A percentile compares a stretch with the other conserved stretches of the same genome.
These are phyloP conservation scores for Pseudomugil gertrudae DNA, from an alignment of 2,797 vertebrate genomes.

Conservation along the genomic window DNA sequence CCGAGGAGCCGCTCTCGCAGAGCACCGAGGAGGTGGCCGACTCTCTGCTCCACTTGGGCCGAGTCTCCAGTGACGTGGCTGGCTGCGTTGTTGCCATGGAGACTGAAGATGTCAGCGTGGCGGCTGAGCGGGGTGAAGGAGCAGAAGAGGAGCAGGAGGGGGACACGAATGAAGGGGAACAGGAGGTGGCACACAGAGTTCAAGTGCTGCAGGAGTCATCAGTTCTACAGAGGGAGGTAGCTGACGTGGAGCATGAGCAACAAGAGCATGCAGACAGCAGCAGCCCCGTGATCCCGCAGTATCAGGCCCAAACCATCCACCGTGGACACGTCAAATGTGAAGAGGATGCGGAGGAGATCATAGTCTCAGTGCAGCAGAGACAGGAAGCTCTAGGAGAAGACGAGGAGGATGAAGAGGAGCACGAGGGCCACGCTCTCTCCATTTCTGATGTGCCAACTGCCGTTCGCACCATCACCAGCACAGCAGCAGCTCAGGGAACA, in stretches of 20 bases:
- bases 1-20: conserved; percentile 45
- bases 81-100: conserved; percentile 58
- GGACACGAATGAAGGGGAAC: conserved; percentile 54
- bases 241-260: conserved; percentile 49
- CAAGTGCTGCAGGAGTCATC: conserved; percentile 68
- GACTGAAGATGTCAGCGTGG: conserved; percentile 59
- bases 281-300: conserved; percentile 49
- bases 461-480: conserved; percentile 72
- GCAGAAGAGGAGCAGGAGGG: conserved; percentile 65
- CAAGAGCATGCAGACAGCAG: conserved; percentile 42
- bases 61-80: conserved; percentile 60
- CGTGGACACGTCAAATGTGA: conserved; percentile 65
- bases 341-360: conserved; percentile 65
- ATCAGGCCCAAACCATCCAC: conserved; percentile 64
- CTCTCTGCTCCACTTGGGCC: conserved; percentile 90
- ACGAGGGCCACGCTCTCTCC: conserved; percentile 69
- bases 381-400: conserved; percentile 27
- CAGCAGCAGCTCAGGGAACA: conserved; percentile 79
- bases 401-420: conserved; percentile 62
- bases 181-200: conserved; percentile 61
- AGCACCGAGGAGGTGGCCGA: conserved; percentile 82
- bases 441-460: conserved; percentile 57
- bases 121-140: conserved; percentile 55
- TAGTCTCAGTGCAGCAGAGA: conserved; percentile 70
- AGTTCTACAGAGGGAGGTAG: conserved; percentile 39